A percentile compares a stretch with the other conserved stretches of the same genome.
Evolutionary conservation across 2,888 invertebrate genomes (phyloP).

Genomic region (Nymphalis c-album): DNA sequence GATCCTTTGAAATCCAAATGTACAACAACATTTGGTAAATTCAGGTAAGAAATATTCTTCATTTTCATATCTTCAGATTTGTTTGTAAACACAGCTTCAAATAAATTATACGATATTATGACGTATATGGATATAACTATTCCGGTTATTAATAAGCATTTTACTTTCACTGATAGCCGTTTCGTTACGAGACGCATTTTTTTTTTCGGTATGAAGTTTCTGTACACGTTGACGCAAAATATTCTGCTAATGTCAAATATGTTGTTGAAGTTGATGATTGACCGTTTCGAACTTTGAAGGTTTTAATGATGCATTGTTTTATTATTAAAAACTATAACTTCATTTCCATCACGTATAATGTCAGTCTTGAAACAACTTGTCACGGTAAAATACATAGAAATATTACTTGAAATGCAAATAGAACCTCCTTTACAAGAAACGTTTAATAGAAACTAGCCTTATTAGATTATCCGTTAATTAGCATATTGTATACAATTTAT

Average conservation of each 20-base stretch:
- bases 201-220: background rate
- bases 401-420: background rate
- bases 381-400: background rate
- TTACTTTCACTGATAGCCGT: slow-evolving; percentile 14
- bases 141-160: slow-evolving; percentile 12
- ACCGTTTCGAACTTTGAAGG: too few species aligned
- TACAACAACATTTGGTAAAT: slow-evolving; percentile 83
- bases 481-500: background rate
- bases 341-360: background rate
- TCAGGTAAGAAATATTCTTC: slow-evolving; percentile 16
- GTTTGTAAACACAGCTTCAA: background rate
- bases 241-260: too few species aligned
- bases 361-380: background rate
- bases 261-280: too few species aligned
- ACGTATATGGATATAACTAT: slow-evolving; percentile 19
- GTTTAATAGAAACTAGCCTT: background rate
- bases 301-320: too few species aligned
- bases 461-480: background rate
- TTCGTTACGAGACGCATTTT: slow-evolving; percentile 20
- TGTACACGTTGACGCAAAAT: too few species aligned
- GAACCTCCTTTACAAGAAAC: background rate
- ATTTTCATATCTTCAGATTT: slow-evolving; percentile 14
- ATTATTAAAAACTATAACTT: background rate
- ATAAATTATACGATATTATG: slow-evolving; percentile 15
- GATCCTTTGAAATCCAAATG: slow-evolving; percentile 94